phyloP scores from a whole-genome alignment of 2,113 vertebrate species.

The Setophaga petechia region DNA sequence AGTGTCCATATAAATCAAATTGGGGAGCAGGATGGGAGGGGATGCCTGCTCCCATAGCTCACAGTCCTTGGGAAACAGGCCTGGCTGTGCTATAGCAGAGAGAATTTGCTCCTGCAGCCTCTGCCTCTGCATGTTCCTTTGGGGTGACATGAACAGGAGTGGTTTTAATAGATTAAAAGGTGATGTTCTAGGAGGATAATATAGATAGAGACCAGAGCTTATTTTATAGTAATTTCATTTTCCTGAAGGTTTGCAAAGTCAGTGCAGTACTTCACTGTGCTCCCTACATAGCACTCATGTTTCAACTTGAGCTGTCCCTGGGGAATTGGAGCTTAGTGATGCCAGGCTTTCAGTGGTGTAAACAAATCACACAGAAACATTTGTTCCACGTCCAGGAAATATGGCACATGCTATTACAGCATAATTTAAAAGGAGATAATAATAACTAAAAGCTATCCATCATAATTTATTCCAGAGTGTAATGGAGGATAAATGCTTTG shows the following conservation, averaged over 20 bases:
- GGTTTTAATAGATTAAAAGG: not conserved
- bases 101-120: not conserved
- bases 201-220: not conserved
- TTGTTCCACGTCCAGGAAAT: not conserved
- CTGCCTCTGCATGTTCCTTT: not conserved
- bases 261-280: not conserved
- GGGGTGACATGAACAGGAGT: not conserved
- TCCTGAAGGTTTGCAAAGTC: not conserved
- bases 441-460: not conserved
- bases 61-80: not conserved
- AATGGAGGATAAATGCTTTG: not conserved
- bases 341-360: not conserved
- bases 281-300: not conserved
- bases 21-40: not conserved
- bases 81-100: not conserved
- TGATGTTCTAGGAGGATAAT: not conserved
- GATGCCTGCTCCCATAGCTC: not conserved
- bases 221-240: not conserved
- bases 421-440: not conserved
- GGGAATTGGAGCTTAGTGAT: not conserved
- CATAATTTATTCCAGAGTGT: not conserved
- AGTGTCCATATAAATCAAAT: not conserved
- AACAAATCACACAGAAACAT: not conserved
- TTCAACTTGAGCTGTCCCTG: not conserved
- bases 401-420: not conserved